Evolutionary conservation across 2,113 vertebrate genomes (phyloP).

Genomic region (Falco punctatus): DNA sequence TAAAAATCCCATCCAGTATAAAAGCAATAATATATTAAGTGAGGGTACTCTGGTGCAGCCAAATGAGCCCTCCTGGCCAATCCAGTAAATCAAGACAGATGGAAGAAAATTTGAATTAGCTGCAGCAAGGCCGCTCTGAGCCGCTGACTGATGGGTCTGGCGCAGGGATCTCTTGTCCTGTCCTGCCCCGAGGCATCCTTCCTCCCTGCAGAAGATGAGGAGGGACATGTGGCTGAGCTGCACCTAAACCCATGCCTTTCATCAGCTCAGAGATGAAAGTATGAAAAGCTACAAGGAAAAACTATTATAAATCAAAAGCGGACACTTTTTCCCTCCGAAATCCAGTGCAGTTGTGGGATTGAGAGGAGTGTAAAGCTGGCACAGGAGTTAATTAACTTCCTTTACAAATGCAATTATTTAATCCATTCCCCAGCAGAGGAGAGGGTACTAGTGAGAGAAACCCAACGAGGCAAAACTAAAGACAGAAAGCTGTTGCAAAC

Average conservation of each 20-base stretch:
- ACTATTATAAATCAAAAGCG: neutral
- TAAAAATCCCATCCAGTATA: neutral
- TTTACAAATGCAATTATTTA: neutral
- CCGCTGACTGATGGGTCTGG: neutral
- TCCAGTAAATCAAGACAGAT: neutral
- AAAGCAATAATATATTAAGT: neutral
- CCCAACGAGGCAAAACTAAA: neutral
- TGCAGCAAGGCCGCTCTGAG: neutral
- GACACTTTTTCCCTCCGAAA: fast-evolving
- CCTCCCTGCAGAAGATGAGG: neutral
- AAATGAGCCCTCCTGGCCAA: neutral
- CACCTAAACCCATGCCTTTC: neutral
- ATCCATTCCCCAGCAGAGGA: neutral
- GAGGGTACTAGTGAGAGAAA: neutral
- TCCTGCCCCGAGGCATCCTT: neutral
- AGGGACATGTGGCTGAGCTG: neutral
- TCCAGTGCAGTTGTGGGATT: neutral
- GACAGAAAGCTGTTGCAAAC: neutral
- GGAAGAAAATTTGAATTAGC: neutral
- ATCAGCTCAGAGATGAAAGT: neutral
- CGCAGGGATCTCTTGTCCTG: neutral
- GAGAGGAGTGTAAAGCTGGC: neutral
- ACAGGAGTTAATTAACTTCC: neutral
- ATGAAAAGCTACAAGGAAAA: neutral
- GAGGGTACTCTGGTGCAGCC: neutral